Evolutionary conservation across 2,797 vertebrate species (phyloP), one percentile per base, ranked within the genome.

Genomic region (Pipistrellus kuhlii): DNA sequence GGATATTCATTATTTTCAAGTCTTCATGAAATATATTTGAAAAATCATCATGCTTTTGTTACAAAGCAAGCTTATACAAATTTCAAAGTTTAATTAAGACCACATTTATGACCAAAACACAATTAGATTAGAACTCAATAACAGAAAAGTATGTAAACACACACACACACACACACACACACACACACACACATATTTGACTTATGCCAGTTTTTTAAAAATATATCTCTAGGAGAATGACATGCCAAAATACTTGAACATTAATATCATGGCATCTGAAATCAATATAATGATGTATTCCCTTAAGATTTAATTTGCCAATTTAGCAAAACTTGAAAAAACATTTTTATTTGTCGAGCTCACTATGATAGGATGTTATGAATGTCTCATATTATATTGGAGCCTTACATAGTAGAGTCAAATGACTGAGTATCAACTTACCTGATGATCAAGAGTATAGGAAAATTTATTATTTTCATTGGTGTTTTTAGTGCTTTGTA

Each of bases 261-360:
- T 94, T 97, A 97, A 92, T 96, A 94, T 96, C 71, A 71, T 69
- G 35, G 46, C 89, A 88, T 96, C 93, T 96, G 93, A 95, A 69
- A 96, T 89, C 57, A 94, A 38, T 87, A 59, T 95, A 55, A 91
- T 96, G 75, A 96, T 95, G 53, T 95, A 89, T 90, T 80, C 69
- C 66, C 91, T 94, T 80, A 55, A 80, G 87, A 97, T 96, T 90
- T n/a, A 96, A 96, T 94, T 96, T 97, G 18, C 41, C 72, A 92
- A 95, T 81, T 95, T 85, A 94, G 69, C 94, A 93, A 93, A 96
- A 95, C 87, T 93, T 97, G n/a, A 77, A 96, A 96, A 97, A 94
- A 53, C 27, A 95, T 95, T 96, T 97, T 83, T 68, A 93, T 59
- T 81, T 95, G 80, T 95, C 72, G 90, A 91, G 62, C 59, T 95